Evolutionary conservation across 2,888 invertebrate species (phyloP).

Genomic region (Drosophila acutilabella): DNA sequence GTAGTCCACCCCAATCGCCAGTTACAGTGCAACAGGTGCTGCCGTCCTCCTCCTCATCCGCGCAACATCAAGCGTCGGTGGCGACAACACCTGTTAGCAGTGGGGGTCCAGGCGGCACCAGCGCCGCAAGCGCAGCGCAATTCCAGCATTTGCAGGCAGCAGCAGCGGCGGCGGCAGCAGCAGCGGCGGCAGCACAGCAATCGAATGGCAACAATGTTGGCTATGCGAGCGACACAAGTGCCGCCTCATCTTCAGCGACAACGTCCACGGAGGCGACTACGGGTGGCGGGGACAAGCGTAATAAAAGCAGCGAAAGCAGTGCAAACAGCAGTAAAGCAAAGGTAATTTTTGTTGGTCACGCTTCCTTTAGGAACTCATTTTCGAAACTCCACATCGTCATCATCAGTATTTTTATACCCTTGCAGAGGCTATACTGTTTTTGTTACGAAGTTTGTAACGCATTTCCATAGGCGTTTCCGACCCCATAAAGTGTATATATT

Average conservation of each 20-base stretch:
- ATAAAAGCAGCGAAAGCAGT: constrained; percentile 87
- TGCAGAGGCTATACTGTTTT: too few species aligned
- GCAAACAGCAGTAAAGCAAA: constrained; percentile 85
- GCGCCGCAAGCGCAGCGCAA: constrained; percentile 66
- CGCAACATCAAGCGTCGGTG: constrained; percentile 51
- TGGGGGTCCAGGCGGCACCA: constrained; percentile 50
- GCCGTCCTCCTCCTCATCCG: constrained; percentile 61
- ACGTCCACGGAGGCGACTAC: constrained; percentile 68
- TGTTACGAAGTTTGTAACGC: too few species aligned
- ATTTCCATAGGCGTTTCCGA: too few species aligned
- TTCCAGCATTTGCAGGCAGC: constrained; percentile 68
- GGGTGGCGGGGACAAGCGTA: constrained; percentile 61
- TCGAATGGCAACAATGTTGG: constrained; percentile 70
- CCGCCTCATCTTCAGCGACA: constrained; percentile 72
- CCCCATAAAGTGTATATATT: too few species aligned
- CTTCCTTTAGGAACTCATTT: too few species aligned
- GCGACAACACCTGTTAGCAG: constrained; percentile 35
- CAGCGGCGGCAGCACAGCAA: constrained; percentile 43
- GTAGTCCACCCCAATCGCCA: constrained; percentile 91
- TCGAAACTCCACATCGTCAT: too few species aligned
- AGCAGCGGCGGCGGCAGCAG: constrained; percentile 46
- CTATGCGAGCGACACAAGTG: constrained; percentile 73
- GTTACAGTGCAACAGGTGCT: constrained; percentile 75
- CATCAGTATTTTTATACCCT: too few species aligned
- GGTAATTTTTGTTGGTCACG: constrained; percentile 79